Evolutionary conservation across 2,113 vertebrate species (phyloP).

Genomic region (Sebastes fasciatus): DNA sequence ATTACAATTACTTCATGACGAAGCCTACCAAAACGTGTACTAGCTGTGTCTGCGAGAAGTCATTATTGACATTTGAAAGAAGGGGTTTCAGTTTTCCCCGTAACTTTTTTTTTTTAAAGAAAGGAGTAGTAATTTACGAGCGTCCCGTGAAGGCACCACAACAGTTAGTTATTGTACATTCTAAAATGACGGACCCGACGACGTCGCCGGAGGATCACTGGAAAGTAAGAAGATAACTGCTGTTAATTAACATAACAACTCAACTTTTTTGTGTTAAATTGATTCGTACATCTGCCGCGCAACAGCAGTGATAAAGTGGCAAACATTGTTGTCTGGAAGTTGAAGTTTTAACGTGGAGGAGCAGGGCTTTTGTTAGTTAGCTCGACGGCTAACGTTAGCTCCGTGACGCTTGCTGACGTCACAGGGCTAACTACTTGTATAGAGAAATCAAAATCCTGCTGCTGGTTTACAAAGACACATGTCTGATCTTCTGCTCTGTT

Average conservation of each 20-base stretch:
- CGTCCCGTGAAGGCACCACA: slow-evolving; percentile 24
- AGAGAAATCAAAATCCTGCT: too few species aligned
- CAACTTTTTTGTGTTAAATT: background rate
- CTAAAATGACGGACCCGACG: slow-evolving; percentile 84
- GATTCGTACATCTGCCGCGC: background rate
- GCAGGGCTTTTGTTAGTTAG: slow-evolving; percentile 57
- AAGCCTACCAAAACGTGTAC: background rate
- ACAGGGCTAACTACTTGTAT: background rate
- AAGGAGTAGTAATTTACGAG: background rate
- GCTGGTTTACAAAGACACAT: too few species aligned
- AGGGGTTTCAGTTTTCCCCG: background rate
- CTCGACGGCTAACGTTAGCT: slow-evolving; percentile 41
- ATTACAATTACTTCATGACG: background rate
- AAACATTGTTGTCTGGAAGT: background rate
- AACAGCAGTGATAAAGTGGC: background rate
- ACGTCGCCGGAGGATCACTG: slow-evolving; percentile 82
- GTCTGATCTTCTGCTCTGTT: too few species aligned
- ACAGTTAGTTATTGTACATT: slow-evolving; percentile 40
- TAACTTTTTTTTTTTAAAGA: background rate
- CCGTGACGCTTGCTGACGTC: slow-evolving; percentile 21
- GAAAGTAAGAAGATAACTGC: slow-evolving; percentile 72
- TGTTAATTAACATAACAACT: background rate
- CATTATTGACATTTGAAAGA: background rate
- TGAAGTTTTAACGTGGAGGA: background rate
- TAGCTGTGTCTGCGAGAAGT: background rate